A percentile compares a stretch with the other conserved stretches of the same genome.
phyloP scores from a whole-genome alignment of 2,113 vertebrate genomes.

The Oreotrochilus melanogaster region DNA sequence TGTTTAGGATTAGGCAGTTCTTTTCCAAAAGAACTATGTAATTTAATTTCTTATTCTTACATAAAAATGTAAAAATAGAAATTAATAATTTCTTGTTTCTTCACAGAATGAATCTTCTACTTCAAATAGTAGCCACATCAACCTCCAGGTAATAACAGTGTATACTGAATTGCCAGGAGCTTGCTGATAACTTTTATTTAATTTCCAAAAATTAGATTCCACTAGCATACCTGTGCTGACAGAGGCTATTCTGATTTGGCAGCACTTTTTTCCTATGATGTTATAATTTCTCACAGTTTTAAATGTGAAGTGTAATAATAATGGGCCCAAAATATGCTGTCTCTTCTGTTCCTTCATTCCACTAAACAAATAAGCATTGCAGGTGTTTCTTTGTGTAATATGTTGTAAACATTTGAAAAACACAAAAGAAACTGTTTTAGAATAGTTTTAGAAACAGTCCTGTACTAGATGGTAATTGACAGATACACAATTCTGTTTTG shows the following conservation, averaged over 20 bases:
- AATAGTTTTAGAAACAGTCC: not conserved
- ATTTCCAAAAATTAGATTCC: not conserved
- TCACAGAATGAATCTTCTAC: conserved; percentile 59
- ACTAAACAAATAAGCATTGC: not conserved
- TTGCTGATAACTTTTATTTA: not conserved
- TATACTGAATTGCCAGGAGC: not conserved
- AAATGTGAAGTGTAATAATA: not conserved
- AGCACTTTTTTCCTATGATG: not conserved
- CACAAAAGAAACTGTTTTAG: not conserved
- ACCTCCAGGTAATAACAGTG: conserved; percentile 35
- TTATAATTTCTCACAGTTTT: not conserved
- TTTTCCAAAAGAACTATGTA: not conserved
- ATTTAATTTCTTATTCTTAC: not conserved
- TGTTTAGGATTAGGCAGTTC: not conserved
- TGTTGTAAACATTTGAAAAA: not conserved
- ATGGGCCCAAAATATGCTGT: not conserved
- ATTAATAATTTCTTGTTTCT: not conserved
- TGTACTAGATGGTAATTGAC: not conserved
- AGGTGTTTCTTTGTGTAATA: not conserved
- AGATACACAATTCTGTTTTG: not conserved
- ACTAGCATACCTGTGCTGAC: not conserved
- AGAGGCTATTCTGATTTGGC: not conserved
- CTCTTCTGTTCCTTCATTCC: not conserved
- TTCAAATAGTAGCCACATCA: conserved; percentile 20
- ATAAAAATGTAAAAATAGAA: not conserved